These are phyloP conservation scores for Tetramorium parvispinum DNA, from an alignment of 1,140 invertebrate species.

Conservation along the genomic window DNA sequence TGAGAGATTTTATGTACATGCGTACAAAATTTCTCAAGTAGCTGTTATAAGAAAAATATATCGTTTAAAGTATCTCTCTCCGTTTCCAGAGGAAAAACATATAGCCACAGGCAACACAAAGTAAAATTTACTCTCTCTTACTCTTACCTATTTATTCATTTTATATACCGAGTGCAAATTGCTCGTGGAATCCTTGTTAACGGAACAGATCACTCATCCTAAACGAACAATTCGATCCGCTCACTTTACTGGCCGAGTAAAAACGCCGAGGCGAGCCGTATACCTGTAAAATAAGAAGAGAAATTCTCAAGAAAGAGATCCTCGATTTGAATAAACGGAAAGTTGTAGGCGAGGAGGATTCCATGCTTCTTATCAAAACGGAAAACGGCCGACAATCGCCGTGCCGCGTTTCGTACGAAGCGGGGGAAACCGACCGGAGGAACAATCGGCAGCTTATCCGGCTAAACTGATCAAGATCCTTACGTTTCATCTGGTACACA, in stretches of 20 bases:
- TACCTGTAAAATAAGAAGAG: slow-evolving; percentile 5
- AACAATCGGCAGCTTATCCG: slow-evolving; percentile 9
- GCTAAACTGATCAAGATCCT: background rate
- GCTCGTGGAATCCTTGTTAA: background rate
- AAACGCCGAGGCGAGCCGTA: background rate
- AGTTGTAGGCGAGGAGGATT: background rate
- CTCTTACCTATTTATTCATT: background rate
- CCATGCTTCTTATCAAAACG: background rate
- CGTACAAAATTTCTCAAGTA: background rate
- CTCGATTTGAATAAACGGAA: slow-evolving; percentile 17
- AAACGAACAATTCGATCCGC: slow-evolving; percentile 11
- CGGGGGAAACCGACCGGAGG: background rate
- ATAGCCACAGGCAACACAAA: background rate
- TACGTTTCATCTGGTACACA: background rate
- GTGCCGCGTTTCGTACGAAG: background rate
- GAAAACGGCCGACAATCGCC: background rate
- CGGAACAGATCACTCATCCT: background rate
- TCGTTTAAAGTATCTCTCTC: background rate
- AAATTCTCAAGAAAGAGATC: slow-evolving; percentile 6
- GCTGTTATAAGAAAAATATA: background rate
- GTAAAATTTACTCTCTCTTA: background rate
- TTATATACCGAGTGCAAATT: background rate
- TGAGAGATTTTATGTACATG: background rate
- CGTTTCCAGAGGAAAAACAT: background rate
- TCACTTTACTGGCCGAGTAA: background rate